phyloP scores from a whole-genome alignment of 2,113 vertebrate genomes.

The Otis tarda region DNA sequence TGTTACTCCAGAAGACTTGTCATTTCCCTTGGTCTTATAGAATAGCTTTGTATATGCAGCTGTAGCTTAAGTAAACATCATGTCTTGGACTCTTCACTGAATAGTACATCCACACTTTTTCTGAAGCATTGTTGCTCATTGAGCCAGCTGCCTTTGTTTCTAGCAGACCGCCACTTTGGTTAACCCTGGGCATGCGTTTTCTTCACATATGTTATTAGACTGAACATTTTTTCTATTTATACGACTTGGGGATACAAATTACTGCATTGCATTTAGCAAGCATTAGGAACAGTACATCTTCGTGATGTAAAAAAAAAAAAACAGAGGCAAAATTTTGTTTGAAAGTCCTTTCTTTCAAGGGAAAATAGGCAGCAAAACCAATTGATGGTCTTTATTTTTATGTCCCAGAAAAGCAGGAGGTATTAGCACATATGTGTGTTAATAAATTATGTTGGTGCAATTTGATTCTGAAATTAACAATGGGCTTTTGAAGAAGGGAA shows the following conservation, averaged over 20 bases:
- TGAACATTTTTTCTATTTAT: slow-evolving; percentile 69
- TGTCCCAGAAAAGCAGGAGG: not conserved
- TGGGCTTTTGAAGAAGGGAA: not conserved
- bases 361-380: not conserved
- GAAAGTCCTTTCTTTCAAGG: not conserved
- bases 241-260: slow-evolving; percentile 51
- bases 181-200: slow-evolving; percentile 70
- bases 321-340: not conserved
- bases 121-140: slow-evolving; percentile 9
- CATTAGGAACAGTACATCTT: not conserved
- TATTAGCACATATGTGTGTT: not conserved
- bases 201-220: slow-evolving; percentile 67
- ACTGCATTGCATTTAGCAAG: not conserved
- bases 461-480: slow-evolving; percentile 3
- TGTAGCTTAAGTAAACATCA: not conserved
- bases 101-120: slow-evolving; percentile 15
- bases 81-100: slow-evolving; percentile 11
- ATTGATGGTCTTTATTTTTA: not conserved
- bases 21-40: not conserved
- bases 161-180: slow-evolving; percentile 20
- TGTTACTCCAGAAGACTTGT: not conserved
- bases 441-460: not conserved
- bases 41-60: slow-evolving; percentile 24
- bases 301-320: not conserved
- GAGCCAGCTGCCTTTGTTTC: slow-evolving; percentile 52